phyloP scores from a whole-genome alignment of 1,140 invertebrate species.

The Calephelis virginiensis region DNA sequence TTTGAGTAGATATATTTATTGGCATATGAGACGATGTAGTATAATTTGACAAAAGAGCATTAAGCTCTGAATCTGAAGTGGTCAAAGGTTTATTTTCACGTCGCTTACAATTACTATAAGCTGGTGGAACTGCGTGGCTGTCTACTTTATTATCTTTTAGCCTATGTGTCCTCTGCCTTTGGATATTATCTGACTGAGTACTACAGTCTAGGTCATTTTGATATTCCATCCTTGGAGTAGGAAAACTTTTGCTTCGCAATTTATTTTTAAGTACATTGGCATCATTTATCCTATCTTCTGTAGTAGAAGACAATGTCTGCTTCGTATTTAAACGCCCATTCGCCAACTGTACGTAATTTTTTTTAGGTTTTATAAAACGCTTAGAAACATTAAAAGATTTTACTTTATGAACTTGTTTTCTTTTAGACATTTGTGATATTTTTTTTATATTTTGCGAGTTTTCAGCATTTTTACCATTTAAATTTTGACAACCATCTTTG shows the following conservation, averaged over 20 bases:
- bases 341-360: constrained; percentile 3
- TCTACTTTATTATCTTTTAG: background rate
- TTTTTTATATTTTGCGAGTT: constrained; percentile 33
- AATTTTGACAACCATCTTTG: constrained; percentile 22
- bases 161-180: background rate
- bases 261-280: constrained; percentile 2
- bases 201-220: constrained; percentile 6
- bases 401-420: constrained; percentile 58
- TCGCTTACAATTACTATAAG: background rate
- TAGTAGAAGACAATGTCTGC: background rate
- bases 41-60: constrained; percentile 16
- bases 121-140: background rate
- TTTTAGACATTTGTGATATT: constrained; percentile 32
- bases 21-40: constrained; percentile 30
- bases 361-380: constrained; percentile 40
- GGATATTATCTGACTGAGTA: constrained; percentile 11
- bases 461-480: constrained; percentile 10
- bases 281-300: background rate
- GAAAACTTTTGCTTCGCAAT: constrained; percentile 35
- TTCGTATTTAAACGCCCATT: constrained; percentile 5
- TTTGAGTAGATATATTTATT: constrained; percentile 53
- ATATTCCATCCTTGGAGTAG: constrained; percentile 30
- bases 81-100: constrained; percentile 21
- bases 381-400: constrained; percentile 67
- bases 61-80: constrained; percentile 35